phyloP scores from a whole-genome alignment of 2,797 vertebrate species.

The Clarias pachynema region DNA sequence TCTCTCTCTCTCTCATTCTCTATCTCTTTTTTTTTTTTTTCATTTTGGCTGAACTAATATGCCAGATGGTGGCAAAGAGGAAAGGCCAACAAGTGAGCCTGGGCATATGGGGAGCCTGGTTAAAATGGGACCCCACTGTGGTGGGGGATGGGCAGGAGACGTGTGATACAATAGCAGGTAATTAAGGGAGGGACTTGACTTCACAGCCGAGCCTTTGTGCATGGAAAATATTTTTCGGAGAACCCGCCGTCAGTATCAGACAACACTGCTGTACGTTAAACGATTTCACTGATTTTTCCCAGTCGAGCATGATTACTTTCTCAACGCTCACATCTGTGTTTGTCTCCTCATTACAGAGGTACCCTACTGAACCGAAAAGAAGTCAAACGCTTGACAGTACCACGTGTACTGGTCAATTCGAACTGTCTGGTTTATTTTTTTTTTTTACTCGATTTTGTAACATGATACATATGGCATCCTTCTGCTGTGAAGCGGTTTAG shows the following conservation, averaged over 20 bases:
- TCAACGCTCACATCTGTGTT: slow-evolving; percentile 50
- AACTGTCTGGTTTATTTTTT: not conserved
- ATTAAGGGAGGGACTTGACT: slow-evolving; percentile 82
- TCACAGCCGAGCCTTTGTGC: slow-evolving; percentile 54
- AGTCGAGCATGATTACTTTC: slow-evolving; percentile 49
- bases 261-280: slow-evolving; percentile 49
- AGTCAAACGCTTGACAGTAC: slow-evolving; percentile 6
- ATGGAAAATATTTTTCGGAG: slow-evolving; percentile 57
- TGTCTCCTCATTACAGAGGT: slow-evolving; percentile 41
- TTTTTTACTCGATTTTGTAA: not conserved
- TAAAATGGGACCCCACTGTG: slow-evolving; percentile 93
- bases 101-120: slow-evolving; percentile 99
- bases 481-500: slow-evolving; percentile 11
- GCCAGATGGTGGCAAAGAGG: slow-evolving; percentile 94
- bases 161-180: slow-evolving; percentile 79
- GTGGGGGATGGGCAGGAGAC: slow-evolving; percentile 71
- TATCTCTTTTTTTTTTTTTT: slow-evolving; percentile 60
- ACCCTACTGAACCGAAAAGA: slow-evolving; percentile 40
- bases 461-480: slow-evolving; percentile 26
- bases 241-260: slow-evolving; percentile 51
- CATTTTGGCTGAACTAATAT: slow-evolving; percentile 85
- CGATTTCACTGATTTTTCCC: slow-evolving; percentile 49
- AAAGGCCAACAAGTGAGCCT: slow-evolving; percentile 93
- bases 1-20: slow-evolving; percentile 59
- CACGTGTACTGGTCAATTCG: slow-evolving; percentile 7